Evolutionary conservation across 2,797 vertebrate genomes (phyloP).

Genomic region (Aphelocoma californica): DNA sequence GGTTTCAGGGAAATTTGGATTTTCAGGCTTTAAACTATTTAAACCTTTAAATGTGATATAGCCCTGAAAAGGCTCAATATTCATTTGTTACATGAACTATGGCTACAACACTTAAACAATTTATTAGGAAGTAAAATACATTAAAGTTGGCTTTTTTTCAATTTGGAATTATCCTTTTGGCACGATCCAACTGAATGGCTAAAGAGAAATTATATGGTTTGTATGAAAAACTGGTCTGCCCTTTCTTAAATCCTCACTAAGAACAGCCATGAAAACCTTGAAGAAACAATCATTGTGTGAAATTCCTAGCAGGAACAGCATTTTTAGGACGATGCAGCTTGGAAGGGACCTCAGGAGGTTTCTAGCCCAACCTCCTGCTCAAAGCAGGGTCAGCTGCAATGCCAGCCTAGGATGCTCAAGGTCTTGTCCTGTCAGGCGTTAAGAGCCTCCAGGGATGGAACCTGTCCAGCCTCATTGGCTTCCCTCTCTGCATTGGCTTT

Average conservation of each 20-base stretch:
- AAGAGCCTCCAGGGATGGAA: background rate
- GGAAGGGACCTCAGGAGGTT: background rate
- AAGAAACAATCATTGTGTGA: background rate
- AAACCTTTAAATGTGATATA: background rate
- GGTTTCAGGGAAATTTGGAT: background rate
- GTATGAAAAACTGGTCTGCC: background rate
- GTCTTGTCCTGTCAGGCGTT: background rate
- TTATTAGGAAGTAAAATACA: background rate
- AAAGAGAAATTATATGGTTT: background rate
- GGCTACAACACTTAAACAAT: background rate
- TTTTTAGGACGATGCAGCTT: background rate
- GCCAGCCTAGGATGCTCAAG: background rate
- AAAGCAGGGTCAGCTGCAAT: background rate
- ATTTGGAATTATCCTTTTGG: background rate
- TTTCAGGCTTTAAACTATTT: background rate
- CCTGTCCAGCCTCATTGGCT: background rate
- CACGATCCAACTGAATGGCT: background rate
- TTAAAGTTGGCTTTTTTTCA: background rate
- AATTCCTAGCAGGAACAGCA: background rate
- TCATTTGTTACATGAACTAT: background rate
- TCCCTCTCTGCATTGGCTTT: background rate
- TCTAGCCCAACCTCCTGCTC: background rate
- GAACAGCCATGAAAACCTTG: background rate
- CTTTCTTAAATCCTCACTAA: background rate
- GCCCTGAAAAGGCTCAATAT: background rate